phyloP scores from a whole-genome alignment of 2,888 invertebrate species.

The Leucophora obtusa region DNA sequence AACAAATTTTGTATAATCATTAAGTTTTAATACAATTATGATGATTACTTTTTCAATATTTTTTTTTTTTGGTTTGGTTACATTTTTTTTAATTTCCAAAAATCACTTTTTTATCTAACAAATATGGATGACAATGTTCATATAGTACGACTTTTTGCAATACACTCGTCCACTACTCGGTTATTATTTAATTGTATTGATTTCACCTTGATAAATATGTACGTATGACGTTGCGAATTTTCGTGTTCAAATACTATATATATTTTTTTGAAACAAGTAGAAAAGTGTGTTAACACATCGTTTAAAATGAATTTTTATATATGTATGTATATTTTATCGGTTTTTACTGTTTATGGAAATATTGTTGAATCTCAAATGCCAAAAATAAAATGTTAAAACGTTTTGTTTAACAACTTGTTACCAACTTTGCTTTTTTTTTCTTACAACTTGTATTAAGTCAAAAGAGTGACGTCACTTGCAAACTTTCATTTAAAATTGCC shows the following conservation, averaged over 20 bases:
- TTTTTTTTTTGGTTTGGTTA: conserved; percentile 29
- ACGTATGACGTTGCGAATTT: conserved; percentile 48
- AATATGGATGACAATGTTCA: conserved; percentile 5
- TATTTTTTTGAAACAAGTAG: background rate
- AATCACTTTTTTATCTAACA: conserved; percentile 7
- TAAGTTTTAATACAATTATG: background rate
- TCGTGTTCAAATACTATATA: conserved; percentile 28
- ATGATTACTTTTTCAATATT: background rate
- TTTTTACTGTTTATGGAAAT: conserved; percentile 30
- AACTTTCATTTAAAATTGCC: conserved; percentile 22
- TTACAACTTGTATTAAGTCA: conserved; percentile 18
- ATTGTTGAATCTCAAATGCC: conserved; percentile 15
- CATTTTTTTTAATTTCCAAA: conserved; percentile 22
- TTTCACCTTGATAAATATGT: conserved; percentile 58
- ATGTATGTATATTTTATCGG: too few species aligned
- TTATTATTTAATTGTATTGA: conserved; percentile 39
- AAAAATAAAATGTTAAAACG: conserved; percentile 6
- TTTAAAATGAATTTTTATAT: conserved; percentile 13
- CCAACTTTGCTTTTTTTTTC: too few species aligned
- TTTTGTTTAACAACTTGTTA: conserved; percentile 15
- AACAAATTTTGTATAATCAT: conserved; percentile 28
- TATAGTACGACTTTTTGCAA: background rate
- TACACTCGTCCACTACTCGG: background rate
- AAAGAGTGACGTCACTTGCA: conserved; percentile 57
- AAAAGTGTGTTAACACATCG: conserved; percentile 8